A percentile compares a stretch with the other conserved stretches of the same genome.
Conservation (phyloP, 2,888 invertebrate genomes). For the Ypsolopha sequella region DNA sequence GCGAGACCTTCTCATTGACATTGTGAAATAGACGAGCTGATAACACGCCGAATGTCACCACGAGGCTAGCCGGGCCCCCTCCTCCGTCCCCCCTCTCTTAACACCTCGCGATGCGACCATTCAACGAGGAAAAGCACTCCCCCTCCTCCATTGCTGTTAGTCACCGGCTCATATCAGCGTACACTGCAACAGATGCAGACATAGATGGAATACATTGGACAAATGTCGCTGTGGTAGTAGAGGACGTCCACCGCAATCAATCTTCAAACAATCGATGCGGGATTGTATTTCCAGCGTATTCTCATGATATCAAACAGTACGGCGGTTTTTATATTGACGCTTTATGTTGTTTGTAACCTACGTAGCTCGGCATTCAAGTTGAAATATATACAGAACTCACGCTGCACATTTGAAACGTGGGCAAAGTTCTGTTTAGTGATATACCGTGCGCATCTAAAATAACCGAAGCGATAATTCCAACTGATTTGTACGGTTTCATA, state of each 20-base stretch:
- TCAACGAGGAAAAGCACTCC: background rate
- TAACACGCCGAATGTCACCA: slow-evolving; percentile 64
- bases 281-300: background rate
- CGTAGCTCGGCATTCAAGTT: no score
- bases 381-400: no score
- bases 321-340: no score
- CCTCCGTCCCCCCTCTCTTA: slow-evolving; percentile 35
- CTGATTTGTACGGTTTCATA: no score
- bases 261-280: slow-evolving; percentile 34
- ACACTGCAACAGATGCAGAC: background rate
- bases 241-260: slow-evolving; percentile 23
- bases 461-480: no score
- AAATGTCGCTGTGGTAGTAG: slow-evolving; percentile 7
- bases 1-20: slow-evolving; percentile 70
- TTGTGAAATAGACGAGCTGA: slow-evolving; percentile 69
- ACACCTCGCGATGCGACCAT: slow-evolving; percentile 1
- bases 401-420: no score
- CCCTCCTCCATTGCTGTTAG: slow-evolving; percentile 1
- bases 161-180: background rate
- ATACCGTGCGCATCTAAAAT: no score
- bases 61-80: slow-evolving; percentile 60
- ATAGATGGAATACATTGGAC: slow-evolving; percentile 5
- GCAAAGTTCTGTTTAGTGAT: no score
- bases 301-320: slow-evolving; percentile 1
- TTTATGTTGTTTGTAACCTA: no score